Base-by-base conservation (phyloP, 1,140 invertebrate species). In the Lamellibrachia luymesi region DNA sequence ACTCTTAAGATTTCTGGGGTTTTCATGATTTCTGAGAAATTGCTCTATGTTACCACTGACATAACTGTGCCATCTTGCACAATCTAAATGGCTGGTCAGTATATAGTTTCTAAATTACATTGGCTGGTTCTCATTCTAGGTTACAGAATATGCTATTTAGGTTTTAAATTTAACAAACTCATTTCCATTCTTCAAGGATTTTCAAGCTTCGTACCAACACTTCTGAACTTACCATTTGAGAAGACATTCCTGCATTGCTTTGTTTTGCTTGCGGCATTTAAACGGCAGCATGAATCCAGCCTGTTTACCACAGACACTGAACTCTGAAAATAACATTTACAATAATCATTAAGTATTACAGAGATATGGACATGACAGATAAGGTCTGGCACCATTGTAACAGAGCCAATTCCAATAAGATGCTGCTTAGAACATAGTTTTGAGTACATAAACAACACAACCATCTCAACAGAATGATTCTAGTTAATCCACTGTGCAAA, bases 241-340 rank as follows among this genome's bases (percentile, higher is more conserved):
- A 4, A 98, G 95, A 95, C 98, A 99, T 4, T 97, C 96, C 95
- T 97, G 97, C 51, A 99, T 95, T 0, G 94, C 95, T 6, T 96
- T 95, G 95, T 98, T 98, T 96, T 98, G 96, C 94, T 97, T 95
- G 94, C 97, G 97, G 96, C 98, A 99, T 93, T 97, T 97, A 6
- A 98, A 95, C 27, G 98, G 97, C 97, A 98, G 97, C 2, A 97
- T 94, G 1, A 98, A 92, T 90, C 97, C 97, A 94, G 96, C 96
- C n/a, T 97, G 96, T 96, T 97, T 97, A 94, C 98, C 98, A 96
- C 98, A 99, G 94, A 97, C 96, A 50, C 97, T 97, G 95, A 98
- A 98, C 92, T 97, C 97, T 97, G 94, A 50, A 92, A 96, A 95
- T 90, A 50, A 93, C 25, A 94, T 7, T 93, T 49, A 50, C 50